Evolutionary conservation across 2,888 invertebrate genomes (phyloP), one percentile per base, ranked within the genome.

Genomic region (Euproctis similis): DNA sequence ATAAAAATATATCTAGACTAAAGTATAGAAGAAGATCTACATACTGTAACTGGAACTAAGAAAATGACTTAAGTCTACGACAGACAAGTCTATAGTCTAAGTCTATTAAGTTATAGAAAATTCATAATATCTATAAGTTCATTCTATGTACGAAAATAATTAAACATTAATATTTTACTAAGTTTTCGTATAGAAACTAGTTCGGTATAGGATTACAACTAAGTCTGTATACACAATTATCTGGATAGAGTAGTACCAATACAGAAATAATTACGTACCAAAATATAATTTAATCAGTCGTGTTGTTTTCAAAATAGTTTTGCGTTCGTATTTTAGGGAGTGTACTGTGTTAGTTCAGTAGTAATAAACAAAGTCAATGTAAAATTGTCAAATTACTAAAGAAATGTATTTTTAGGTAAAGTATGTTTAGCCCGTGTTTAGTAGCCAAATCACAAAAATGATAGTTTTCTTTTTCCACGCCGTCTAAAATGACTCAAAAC

Each of bases 71-170:
- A 28, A 31, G 28, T 29, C 31, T 45, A 39, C 39, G 10, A 35
- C 12, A 36, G 23, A 40, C 21, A 31, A 10, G 22, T 37, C 39
- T 45, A 42, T n/a, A n/a, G 18, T 26, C 26, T 28, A 26, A 31
- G 4, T 14, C 6, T 34, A 38, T 34, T n/a, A 34, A 25, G 28
- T 30, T 9, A 19, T 22, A 37, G 23, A 28, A 24, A 38, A 40
- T 35, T 46, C 38, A 38, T 36, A 42, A 40, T 46, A 34, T 49
- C 46, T 49, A 49, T n/a, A n/a, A n/a, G n/a, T 46, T 31, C 27
- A 7, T 20, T 48, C 42, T 47, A 48, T 31, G 19, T 40, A 33
- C 30, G 30, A 32, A 37, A 31, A 48, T 47, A 29, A 31, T 22
- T 20, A 36, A 34, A 37, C 30, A 35, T 40, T 34, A 26, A 29